Conservation (phyloP, 2,797 vertebrate species). For the Lepus oiostolus region DNA sequence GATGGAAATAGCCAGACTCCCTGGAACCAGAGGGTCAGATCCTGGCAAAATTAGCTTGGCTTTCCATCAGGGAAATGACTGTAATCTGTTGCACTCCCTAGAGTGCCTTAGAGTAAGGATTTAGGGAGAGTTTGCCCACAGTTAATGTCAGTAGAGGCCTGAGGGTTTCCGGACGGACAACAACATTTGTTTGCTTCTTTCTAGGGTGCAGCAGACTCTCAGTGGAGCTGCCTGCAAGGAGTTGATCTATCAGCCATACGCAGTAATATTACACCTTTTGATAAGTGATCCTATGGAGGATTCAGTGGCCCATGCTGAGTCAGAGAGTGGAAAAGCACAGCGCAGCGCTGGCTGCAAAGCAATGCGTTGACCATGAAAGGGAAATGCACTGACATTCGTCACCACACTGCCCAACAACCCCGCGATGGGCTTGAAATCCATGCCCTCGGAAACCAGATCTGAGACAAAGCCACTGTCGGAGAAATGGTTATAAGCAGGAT, state of each 20-base stretch:
- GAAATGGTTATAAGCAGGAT: not conserved
- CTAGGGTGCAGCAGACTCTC: not conserved
- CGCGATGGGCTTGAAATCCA: not conserved
- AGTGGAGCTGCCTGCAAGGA: not conserved
- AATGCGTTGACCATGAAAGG: not conserved
- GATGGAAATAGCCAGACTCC: slow-evolving; percentile 71
- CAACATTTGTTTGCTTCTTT: slow-evolving; percentile 15
- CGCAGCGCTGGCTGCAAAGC: not conserved
- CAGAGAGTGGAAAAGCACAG: not conserved
- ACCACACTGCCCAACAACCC: not conserved
- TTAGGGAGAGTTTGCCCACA: not conserved
- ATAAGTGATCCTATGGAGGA: not conserved
- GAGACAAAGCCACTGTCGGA: not conserved
- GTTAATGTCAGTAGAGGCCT: slow-evolving; percentile 16
- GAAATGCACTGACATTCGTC: not conserved
- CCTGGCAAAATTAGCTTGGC: slow-evolving; percentile 62
- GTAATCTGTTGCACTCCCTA: slow-evolving; percentile 52
- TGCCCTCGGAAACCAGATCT: not conserved
- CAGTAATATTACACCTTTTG: not conserved
- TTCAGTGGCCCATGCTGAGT: not conserved
- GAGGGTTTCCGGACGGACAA: not conserved
- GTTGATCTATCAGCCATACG: not conserved
- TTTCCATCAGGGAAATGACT: slow-evolving; percentile 58
- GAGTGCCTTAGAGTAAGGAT: slow-evolving; percentile 19
- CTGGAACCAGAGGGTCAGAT: slow-evolving; percentile 77